Conservation (phyloP, 2,888 invertebrate genomes). For the Brassicogethes aeneus region DNA sequence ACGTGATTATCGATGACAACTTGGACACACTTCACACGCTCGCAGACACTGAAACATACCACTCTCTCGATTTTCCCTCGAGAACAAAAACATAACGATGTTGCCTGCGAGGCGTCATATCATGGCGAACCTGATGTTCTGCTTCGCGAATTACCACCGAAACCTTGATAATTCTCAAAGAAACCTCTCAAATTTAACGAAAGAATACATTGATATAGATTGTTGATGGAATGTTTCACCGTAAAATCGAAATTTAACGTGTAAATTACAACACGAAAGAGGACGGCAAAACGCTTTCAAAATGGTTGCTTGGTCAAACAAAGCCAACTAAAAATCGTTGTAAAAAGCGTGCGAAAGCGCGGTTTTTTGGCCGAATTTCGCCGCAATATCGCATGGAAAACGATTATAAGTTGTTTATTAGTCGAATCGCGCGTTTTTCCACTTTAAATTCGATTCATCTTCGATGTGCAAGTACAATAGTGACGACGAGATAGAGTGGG, state of each 20-base stretch:
- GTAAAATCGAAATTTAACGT: no score
- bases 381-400: no score
- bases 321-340: conserved; percentile 26
- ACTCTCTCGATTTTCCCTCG: neutral
- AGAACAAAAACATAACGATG: conserved; percentile 7
- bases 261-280: no score
- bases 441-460: conserved; percentile 30
- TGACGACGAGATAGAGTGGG: no score
- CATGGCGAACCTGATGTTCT: neutral
- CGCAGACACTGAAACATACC: conserved; percentile 28
- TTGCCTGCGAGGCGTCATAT: conserved; percentile 34
- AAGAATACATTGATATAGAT: neutral
- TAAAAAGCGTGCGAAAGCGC: neutral
- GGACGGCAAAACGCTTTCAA: no score
- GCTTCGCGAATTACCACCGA: neutral
- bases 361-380: conserved; percentile 18
- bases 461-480: conserved; percentile 13
- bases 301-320: conserved; percentile 53
- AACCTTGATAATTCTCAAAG: neutral
- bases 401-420: conserved; percentile 18
- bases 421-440: conserved; percentile 26
- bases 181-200: no score
- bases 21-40: conserved; percentile 19
- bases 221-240: conserved; percentile 14
- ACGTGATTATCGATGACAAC: conserved; percentile 66